A percentile compares a stretch with the other conserved stretches of the same genome.
Conservation (phyloP, 2,797 vertebrate species). For the Tokudaia tokunoshimensis region DNA sequence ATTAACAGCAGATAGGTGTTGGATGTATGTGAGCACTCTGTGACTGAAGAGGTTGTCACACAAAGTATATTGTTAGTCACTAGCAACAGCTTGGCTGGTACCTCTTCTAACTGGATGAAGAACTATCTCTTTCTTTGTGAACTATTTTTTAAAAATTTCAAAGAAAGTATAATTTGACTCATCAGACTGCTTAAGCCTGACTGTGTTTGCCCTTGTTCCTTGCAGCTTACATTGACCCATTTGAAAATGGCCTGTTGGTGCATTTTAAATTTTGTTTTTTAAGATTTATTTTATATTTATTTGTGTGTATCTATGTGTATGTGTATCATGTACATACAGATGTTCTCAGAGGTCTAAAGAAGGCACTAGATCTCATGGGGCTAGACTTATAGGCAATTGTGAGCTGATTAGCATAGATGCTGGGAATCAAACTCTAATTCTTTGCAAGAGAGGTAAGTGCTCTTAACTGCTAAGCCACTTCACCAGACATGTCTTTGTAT, state of each 20-base stretch:
- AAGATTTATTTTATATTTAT: neutral
- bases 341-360: neutral
- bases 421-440: neutral
- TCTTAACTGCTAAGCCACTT: neutral
- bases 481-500: neutral
- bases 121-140: neutral
- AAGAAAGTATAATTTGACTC: neutral
- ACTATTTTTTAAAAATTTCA: neutral
- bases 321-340: neutral
- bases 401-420: neutral
- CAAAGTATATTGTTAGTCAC: conserved; percentile 32
- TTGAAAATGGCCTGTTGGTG: neutral
- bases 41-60: conserved; percentile 2
- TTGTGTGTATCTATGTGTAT: neutral
- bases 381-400: neutral
- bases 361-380: neutral
- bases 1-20: neutral
- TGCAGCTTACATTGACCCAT: neutral
- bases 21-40: neutral
- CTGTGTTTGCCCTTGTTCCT: conserved; percentile 52
- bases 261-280: conserved; percentile 10
- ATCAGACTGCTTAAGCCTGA: neutral
- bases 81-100: neutral
- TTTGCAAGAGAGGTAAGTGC: neutral
- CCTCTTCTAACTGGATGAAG: conserved; percentile 24